Conservation (phyloP, 1,140 invertebrate genomes). For the Asobara japonica region DNA sequence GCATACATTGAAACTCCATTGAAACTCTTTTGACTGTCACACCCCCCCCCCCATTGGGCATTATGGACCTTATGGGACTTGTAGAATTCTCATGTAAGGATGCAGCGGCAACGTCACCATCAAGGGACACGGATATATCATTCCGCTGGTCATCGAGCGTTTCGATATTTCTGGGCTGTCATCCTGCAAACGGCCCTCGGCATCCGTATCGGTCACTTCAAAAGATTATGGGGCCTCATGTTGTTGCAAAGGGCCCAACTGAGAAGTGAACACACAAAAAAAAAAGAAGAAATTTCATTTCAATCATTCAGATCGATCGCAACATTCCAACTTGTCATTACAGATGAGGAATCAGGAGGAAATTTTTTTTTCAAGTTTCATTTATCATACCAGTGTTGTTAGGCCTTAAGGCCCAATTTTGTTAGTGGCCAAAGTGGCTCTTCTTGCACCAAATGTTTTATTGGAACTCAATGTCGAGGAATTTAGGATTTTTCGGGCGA, state of each 20-base stretch:
- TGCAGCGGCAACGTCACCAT: constrained; percentile 19
- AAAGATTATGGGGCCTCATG: constrained; percentile 16
- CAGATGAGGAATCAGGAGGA: background rate
- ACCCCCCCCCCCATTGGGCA: background rate
- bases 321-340: constrained; percentile 17
- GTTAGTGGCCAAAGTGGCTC: no score
- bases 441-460: no score
- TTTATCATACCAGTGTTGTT: no score
- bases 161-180: constrained; percentile 37
- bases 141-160: constrained; percentile 60
- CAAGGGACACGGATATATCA: constrained; percentile 58
- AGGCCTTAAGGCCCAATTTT: no score
- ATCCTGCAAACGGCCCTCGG: constrained; percentile 19
- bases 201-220: constrained; percentile 30
- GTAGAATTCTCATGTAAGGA: constrained; percentile 1
- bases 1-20: background rate
- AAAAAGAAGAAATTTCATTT: constrained; percentile 14
- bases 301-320: constrained; percentile 14
- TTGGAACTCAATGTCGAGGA: no score
- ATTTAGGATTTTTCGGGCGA: no score
- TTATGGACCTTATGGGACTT: background rate
- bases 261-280: background rate
- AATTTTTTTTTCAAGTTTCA: background rate
- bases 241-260: constrained; percentile 6
- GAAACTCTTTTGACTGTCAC: background rate